Conservation (phyloP, 2,797 vertebrate species). For the Pogoniulus pusillus region DNA sequence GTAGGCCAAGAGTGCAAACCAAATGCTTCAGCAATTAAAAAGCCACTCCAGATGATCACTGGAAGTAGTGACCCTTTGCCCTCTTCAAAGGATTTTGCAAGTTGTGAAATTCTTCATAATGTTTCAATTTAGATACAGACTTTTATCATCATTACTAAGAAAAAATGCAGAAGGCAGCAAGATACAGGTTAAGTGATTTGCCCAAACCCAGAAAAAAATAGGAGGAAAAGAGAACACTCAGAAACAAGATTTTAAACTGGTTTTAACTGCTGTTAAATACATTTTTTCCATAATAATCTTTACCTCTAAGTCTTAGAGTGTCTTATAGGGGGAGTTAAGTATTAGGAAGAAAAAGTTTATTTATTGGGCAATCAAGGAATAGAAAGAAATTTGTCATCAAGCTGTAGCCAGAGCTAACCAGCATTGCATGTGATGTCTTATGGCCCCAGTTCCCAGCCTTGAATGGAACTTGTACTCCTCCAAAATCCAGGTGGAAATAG, state of each 20-base stretch:
- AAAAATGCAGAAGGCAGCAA: background rate
- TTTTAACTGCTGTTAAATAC: background rate
- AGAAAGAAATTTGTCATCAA: background rate
- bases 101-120: background rate
- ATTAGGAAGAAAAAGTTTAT: fast-evolving
- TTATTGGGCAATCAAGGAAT: background rate
- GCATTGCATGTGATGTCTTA: background rate
- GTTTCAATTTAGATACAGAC: background rate
- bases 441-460: background rate
- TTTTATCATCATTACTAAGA: background rate
- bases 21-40: background rate
- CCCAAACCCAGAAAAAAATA: background rate
- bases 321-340: background rate
- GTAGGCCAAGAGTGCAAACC: background rate
- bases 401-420: background rate
- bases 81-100: background rate
- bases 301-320: background rate
- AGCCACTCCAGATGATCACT: background rate
- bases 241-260: background rate
- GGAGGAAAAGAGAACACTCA: background rate
- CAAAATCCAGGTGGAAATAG: background rate
- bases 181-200: background rate
- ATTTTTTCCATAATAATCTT: background rate
- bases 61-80: background rate
- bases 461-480: background rate